Evolutionary conservation across 2,797 vertebrate genomes (phyloP).

Genomic region (Menidia menidia): DNA sequence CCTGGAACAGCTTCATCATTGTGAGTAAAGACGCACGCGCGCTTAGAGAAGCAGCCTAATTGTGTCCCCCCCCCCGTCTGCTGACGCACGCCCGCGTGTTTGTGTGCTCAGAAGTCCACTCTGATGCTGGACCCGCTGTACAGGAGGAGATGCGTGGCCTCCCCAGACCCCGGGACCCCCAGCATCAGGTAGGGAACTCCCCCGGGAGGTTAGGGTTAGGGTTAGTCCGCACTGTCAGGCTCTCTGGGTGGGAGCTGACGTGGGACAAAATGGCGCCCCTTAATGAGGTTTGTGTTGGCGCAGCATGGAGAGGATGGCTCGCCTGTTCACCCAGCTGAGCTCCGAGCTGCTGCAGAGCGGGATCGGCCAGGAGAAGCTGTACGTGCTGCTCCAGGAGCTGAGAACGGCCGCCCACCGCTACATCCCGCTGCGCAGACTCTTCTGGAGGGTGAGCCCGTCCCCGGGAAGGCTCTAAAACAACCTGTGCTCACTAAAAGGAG

Average conservation of each 20-base stretch:
- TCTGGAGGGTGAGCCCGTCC: constrained; percentile 84
- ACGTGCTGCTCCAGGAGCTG: constrained; percentile 83
- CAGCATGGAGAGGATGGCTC: constrained; percentile 83
- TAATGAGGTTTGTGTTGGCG: constrained; percentile 6
- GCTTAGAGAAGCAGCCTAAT: neutral
- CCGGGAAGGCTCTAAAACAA: no score
- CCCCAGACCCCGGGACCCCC: constrained; percentile 28
- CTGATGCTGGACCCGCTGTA: constrained; percentile 76
- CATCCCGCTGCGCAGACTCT: constrained; percentile 78
- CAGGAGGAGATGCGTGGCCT: constrained; percentile 52
- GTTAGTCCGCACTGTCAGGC: no score
- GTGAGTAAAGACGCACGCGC: constrained; percentile 69
- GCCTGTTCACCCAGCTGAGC: constrained; percentile 83
- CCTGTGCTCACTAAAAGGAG: no score
- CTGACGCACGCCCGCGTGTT: neutral
- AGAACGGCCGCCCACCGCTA: constrained; percentile 76
- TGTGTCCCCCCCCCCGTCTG: neutral
- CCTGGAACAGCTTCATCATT: constrained; percentile 86
- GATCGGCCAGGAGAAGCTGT: constrained; percentile 72
- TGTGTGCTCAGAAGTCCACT: constrained; percentile 76
- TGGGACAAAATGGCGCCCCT: neutral
- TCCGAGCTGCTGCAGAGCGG: constrained; percentile 82
- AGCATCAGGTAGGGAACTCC: constrained; percentile 62
- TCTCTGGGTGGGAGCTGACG: neutral
- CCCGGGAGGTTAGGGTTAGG: no score